Evolutionary conservation across 1,140 invertebrate genomes (phyloP).

Genomic region (Atta cephalotes): DNA sequence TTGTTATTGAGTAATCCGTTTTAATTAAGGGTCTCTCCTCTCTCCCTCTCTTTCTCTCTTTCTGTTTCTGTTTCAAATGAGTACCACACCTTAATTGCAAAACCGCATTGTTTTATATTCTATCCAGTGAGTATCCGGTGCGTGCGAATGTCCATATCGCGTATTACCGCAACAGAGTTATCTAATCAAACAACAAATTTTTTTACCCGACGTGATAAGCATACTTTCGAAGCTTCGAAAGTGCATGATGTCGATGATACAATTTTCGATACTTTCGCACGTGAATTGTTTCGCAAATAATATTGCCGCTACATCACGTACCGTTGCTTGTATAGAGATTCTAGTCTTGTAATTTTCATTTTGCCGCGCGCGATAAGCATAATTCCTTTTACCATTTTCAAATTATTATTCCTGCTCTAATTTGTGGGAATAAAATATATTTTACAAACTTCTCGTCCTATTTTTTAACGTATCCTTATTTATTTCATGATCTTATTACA

Average conservation of each 20-base stretch:
- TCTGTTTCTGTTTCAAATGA: slow-evolving; percentile 45
- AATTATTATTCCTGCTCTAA: not conserved
- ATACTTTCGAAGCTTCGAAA: slow-evolving; percentile 13
- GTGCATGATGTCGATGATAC: not conserved
- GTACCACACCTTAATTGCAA: slow-evolving; percentile 32
- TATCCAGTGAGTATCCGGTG: slow-evolving; percentile 20
- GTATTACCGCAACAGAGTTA: slow-evolving; percentile 39
- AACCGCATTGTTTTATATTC: slow-evolving; percentile 50
- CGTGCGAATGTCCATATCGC: not conserved
- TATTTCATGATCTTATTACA: not conserved
- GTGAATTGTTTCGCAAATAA: not conserved
- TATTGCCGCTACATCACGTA: slow-evolving; percentile 12
- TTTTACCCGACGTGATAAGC: not conserved
- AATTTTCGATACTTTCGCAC: slow-evolving; percentile 10
- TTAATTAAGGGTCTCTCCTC: slow-evolving; percentile 15
- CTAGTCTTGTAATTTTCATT: not conserved
- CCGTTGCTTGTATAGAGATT: not conserved
- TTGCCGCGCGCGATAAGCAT: not conserved
- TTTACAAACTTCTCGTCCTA: not conserved
- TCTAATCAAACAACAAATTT: slow-evolving; percentile 23
- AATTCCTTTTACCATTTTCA: slow-evolving; percentile 10
- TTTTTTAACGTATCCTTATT: not conserved
- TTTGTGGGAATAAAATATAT: not conserved
- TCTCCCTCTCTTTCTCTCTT: too few species aligned
- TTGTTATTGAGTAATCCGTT: slow-evolving; percentile 15